Conservation (phyloP, 2,797 vertebrate species). For the Takifugu ocellatus region DNA sequence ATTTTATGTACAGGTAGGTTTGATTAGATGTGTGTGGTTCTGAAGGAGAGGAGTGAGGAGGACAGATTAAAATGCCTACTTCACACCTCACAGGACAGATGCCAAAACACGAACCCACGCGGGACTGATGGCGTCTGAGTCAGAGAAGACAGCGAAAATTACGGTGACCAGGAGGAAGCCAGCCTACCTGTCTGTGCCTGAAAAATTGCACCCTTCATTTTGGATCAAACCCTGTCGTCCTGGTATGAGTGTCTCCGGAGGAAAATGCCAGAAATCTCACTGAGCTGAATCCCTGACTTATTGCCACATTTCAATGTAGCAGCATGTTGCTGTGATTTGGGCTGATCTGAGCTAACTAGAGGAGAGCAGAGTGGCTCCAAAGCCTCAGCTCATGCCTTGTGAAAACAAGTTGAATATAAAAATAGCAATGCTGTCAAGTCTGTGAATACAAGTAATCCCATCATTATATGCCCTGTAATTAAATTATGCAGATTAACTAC, state of each 20-base stretch:
- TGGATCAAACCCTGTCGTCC: constrained; percentile 56
- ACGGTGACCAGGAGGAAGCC: constrained; percentile 59
- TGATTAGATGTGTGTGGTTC: constrained; percentile 57
- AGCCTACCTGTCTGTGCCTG: constrained; percentile 52
- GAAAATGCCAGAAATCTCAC: constrained; percentile 69
- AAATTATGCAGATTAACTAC: too few species aligned
- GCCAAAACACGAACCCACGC: constrained; percentile 66
- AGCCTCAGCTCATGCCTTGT: too few species aligned
- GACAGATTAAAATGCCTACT: constrained; percentile 56
- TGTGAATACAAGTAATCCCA: too few species aligned
- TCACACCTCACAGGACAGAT: constrained; percentile 63
- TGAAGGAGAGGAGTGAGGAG: constrained; percentile 41
- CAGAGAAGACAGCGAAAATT: constrained; percentile 64
- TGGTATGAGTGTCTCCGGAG: constrained; percentile 59
- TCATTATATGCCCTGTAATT: too few species aligned
- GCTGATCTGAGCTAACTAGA: too few species aligned
- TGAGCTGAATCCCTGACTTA: constrained; percentile 61
- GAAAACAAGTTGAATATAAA: too few species aligned
- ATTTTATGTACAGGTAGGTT: constrained; percentile 67
- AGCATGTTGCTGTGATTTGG: neutral
- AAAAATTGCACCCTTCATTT: constrained; percentile 60
- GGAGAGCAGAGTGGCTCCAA: too few species aligned
- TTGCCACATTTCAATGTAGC: constrained; percentile 26
- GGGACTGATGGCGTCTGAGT: constrained; percentile 73
- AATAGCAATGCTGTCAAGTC: too few species aligned